phyloP scores from a whole-genome alignment of 2,888 invertebrate genomes.

The Autographa pulchrina region DNA sequence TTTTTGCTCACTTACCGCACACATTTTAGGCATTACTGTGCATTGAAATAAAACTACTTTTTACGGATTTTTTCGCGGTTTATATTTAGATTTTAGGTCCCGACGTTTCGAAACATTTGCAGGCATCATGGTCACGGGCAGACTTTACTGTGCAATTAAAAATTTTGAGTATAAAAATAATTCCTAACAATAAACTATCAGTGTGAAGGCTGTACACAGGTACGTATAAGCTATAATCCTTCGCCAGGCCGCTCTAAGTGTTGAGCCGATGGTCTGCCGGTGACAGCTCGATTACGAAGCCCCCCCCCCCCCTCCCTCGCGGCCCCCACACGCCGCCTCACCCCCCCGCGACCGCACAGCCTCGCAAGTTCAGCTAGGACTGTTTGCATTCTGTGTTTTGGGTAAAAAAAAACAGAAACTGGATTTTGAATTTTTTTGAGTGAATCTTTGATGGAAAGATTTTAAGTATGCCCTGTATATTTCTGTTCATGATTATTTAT shows the following conservation, averaged over 20 bases:
- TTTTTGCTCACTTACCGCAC: too few species aligned
- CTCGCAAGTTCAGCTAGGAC: constrained; percentile 52
- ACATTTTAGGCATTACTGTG: too few species aligned
- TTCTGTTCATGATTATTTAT: too few species aligned
- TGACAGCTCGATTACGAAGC: constrained; percentile 69
- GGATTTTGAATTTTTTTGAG: background rate
- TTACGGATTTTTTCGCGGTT: too few species aligned
- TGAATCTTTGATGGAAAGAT: background rate
- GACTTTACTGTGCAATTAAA: too few species aligned
- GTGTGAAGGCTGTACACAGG: constrained; percentile 48
- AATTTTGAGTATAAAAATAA: too few species aligned
- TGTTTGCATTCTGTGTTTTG: constrained; percentile 57
- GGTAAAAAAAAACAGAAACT: constrained; percentile 45
- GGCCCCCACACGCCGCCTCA: constrained; percentile 18
- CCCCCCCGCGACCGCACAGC: constrained; percentile 39
- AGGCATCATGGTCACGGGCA: too few species aligned
- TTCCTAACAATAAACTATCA: constrained; percentile 3
- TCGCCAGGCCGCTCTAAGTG: constrained; percentile 64
- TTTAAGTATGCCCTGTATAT: background rate
- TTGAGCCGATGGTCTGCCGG: constrained; percentile 63
- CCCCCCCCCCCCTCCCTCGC: constrained; percentile 18
- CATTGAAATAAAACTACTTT: too few species aligned
- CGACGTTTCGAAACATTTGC: too few species aligned
- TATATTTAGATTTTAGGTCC: too few species aligned
- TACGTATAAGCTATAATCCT: constrained; percentile 65